These are phyloP conservation scores for Habropoda laboriosa DNA, from an alignment of 1,140 invertebrate species.

Conservation along the genomic window DNA sequence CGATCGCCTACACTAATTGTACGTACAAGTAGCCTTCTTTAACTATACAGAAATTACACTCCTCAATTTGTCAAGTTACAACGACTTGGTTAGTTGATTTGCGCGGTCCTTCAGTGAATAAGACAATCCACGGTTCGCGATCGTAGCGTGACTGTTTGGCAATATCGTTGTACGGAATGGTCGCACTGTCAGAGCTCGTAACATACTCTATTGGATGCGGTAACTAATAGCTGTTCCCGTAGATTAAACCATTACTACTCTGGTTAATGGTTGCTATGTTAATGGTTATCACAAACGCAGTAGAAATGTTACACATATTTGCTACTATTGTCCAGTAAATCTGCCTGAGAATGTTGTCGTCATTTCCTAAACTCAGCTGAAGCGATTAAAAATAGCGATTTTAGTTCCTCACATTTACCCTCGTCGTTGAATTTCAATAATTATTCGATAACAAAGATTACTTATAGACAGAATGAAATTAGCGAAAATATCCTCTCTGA, in stretches of 20 bases:
- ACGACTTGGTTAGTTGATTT: too few relatives aligned
- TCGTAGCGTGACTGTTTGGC: background rate
- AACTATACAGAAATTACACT: too few relatives aligned
- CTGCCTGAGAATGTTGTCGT: too few relatives aligned
- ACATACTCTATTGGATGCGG: conserved; percentile 13
- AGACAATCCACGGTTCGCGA: background rate
- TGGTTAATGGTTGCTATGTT: conserved; percentile 8
- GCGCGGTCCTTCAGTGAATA: background rate
- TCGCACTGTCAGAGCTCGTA: conserved; percentile 23
- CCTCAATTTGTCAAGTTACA: too few relatives aligned
- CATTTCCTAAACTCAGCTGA: too few relatives aligned
- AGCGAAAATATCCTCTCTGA: background rate
- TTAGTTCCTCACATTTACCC: too few relatives aligned
- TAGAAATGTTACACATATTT: background rate
- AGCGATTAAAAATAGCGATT: too few relatives aligned
- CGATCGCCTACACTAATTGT: too few relatives aligned
- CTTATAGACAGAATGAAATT: background rate
- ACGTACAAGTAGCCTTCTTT: too few relatives aligned
- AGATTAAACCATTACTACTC: conserved; percentile 21
- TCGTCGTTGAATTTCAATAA: background rate
- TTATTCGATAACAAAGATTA: background rate
- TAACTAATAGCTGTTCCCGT: conserved; percentile 29
- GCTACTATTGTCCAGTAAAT: background rate
- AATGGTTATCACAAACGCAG: background rate
- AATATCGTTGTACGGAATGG: background rate